Conservation (phyloP, 2,888 invertebrate genomes). For the Orchesella flavescens region DNA sequence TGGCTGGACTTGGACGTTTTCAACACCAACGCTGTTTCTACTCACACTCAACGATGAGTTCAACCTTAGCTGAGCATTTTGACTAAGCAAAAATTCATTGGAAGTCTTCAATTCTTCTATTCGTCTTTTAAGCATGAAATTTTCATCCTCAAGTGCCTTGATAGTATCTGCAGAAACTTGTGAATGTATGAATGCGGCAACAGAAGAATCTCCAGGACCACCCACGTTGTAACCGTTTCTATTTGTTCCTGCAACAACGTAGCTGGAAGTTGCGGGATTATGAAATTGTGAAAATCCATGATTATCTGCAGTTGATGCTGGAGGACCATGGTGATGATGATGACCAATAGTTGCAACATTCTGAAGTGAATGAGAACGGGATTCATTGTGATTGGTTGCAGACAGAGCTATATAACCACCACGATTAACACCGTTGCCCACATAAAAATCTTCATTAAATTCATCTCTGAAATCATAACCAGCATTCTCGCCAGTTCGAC, state of each 20-base stretch:
- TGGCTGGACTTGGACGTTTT: slow-evolving; percentile 64
- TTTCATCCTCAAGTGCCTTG: slow-evolving; percentile 80
- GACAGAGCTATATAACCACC: slow-evolving; percentile 37
- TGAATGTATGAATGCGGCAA: slow-evolving; percentile 37
- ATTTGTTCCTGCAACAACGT: slow-evolving; percentile 30
- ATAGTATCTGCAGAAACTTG: slow-evolving; percentile 58
- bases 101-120: slow-evolving; percentile 83
- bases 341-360: background rate
- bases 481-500: slow-evolving; percentile 29
- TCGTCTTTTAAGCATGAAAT: slow-evolving; percentile 80
- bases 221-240: slow-evolving; percentile 45
- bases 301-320: slow-evolving; percentile 30
- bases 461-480: slow-evolving; percentile 42
- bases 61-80: slow-evolving; percentile 83
- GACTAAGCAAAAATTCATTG: slow-evolving; percentile 85
- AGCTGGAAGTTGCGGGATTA: slow-evolving; percentile 32
- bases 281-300: slow-evolving; percentile 51
- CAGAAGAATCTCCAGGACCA: slow-evolving; percentile 33
- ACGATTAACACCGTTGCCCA: slow-evolving; percentile 34
- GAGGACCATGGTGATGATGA: slow-evolving; percentile 26
- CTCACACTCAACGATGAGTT: slow-evolving; percentile 71
- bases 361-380: slow-evolving; percentile 39
- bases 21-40: slow-evolving; percentile 62
- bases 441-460: slow-evolving; percentile 61
- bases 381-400: slow-evolving; percentile 28